Evolutionary conservation across 2,888 invertebrate species (phyloP).

Genomic region (Serripes groenlandicus): DNA sequence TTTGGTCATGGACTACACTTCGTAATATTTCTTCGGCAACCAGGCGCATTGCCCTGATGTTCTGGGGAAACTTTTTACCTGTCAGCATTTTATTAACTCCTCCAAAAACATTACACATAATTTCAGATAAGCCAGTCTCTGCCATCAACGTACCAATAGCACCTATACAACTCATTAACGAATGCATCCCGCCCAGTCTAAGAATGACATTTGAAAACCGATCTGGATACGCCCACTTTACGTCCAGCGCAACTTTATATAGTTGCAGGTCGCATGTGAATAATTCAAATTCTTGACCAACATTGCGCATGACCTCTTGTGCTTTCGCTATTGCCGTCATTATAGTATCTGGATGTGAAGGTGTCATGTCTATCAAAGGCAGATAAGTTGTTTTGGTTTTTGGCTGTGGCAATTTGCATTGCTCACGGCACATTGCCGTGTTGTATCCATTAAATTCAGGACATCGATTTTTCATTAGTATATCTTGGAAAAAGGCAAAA

Average conservation of each 20-base stretch:
- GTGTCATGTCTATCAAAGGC: too few relatives aligned
- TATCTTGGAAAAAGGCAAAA: constrained; percentile 53
- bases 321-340: constrained; percentile 41
- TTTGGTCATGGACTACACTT: neutral
- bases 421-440: too few relatives aligned
- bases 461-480: too few relatives aligned
- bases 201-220: constrained; percentile 48
- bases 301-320: constrained; percentile 20
- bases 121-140: constrained; percentile 62
- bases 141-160: constrained; percentile 65
- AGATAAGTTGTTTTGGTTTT: too few relatives aligned
- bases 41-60: constrained; percentile 41
- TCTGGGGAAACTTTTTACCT: constrained; percentile 65
- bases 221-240: constrained; percentile 62
- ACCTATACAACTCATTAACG: constrained; percentile 71
- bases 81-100: constrained; percentile 67
- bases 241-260: constrained; percentile 59
- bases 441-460: too few relatives aligned
- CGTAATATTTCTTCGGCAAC: constrained; percentile 41
- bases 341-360: too few relatives aligned
- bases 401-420: too few relatives aligned
- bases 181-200: constrained; percentile 72
- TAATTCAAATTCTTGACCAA: constrained; percentile 49
- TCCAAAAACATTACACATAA: constrained; percentile 62
- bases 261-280: constrained; percentile 63